Evolutionary conservation across 2,113 vertebrate species (phyloP).

Genomic region (Chunga burmeisteri): DNA sequence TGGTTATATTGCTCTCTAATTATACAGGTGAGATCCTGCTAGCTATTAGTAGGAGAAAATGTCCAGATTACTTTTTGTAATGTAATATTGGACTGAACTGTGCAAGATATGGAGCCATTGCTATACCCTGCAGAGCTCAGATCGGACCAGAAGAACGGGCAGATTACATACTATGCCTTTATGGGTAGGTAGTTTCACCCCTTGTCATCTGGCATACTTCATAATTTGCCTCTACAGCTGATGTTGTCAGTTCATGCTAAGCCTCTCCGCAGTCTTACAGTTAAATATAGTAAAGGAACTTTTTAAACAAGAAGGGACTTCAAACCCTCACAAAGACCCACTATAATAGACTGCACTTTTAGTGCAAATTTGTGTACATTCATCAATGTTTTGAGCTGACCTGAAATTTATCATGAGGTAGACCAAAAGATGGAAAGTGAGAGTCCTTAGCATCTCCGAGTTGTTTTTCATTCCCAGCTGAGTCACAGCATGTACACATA

Average conservation of each 20-base stretch:
- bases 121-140: neutral
- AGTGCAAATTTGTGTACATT: neutral
- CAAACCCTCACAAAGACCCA: neutral
- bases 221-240: neutral
- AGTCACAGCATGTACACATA: neutral
- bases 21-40: neutral
- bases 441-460: neutral
- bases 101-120: neutral
- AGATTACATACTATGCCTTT: neutral
- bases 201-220: neutral
- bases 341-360: neutral
- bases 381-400: neutral
- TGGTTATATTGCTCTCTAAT: neutral
- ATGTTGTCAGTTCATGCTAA: neutral
- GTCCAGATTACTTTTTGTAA: neutral
- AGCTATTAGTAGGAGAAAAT: neutral
- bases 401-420: neutral
- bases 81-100: neutral
- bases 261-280: neutral
- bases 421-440: neutral
- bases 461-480: neutral
- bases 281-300: neutral
- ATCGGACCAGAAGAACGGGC: neutral
- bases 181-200: neutral
- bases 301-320: neutral